phyloP scores from a whole-genome alignment of 2,888 invertebrate genomes.

The Drosophila quinaria region DNA sequence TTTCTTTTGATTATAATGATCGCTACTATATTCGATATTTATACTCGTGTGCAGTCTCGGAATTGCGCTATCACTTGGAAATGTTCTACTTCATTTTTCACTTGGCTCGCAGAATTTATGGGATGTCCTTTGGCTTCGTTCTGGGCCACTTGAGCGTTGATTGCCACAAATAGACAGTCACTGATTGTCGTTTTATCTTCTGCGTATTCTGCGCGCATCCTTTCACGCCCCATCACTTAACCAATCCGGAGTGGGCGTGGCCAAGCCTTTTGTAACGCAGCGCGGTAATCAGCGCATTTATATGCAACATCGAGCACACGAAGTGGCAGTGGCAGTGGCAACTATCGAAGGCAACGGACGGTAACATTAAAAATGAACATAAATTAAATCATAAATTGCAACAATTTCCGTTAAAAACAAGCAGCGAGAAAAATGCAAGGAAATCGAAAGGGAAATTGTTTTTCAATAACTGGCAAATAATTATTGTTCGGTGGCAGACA shows the following conservation, averaged over 20 bases:
- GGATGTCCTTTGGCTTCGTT: slow-evolving; percentile 9
- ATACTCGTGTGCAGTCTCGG: neutral
- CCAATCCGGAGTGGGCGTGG: slow-evolving; percentile 29
- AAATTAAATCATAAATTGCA: slow-evolving; percentile 81
- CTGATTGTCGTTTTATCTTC: slow-evolving; percentile 60
- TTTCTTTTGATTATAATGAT: neutral
- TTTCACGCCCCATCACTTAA: slow-evolving; percentile 29
- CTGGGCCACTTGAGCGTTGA: slow-evolving; percentile 38
- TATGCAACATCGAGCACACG: slow-evolving; percentile 65
- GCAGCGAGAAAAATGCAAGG: slow-evolving; percentile 59
- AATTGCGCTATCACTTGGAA: neutral
- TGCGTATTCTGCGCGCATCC: slow-evolving; percentile 34
- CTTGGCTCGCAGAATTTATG: slow-evolving; percentile 22
- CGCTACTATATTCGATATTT: neutral
- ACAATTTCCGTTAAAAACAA: slow-evolving; percentile 71
- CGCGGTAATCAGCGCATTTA: slow-evolving; percentile 74
- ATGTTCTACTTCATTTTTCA: neutral
- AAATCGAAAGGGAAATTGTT: slow-evolving; percentile 80
- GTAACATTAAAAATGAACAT: slow-evolving; percentile 71
- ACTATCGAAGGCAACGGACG: slow-evolving; percentile 21
- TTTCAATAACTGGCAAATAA: slow-evolving; percentile 76
- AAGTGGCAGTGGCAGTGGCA: slow-evolving; percentile 11
- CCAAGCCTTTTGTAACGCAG: slow-evolving; percentile 16
- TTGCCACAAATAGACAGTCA: slow-evolving; percentile 49
- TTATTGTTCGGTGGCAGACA: slow-evolving; percentile 63